phyloP scores from a whole-genome alignment of 2,113 vertebrate species.

The Epinephelus cyanopodus region DNA sequence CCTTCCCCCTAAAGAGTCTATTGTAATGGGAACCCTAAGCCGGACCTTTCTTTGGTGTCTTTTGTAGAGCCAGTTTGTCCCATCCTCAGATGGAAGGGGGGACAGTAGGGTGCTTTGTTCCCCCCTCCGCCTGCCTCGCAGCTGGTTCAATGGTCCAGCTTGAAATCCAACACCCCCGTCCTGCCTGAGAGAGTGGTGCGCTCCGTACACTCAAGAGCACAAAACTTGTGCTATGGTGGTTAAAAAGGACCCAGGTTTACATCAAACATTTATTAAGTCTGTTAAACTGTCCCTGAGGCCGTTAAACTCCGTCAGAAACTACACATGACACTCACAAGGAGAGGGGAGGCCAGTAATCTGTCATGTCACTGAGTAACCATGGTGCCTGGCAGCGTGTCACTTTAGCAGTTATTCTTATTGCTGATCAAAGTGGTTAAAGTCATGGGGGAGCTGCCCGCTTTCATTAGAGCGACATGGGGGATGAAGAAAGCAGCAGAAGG shows the following conservation, averaged over 20 bases:
- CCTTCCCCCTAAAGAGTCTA: slow-evolving; percentile 43
- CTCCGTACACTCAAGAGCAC: slow-evolving; percentile 40
- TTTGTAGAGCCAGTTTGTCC: slow-evolving; percentile 68
- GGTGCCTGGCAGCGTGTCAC: slow-evolving; percentile 38
- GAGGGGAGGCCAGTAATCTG: slow-evolving; percentile 4
- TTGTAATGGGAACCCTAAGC: slow-evolving; percentile 64
- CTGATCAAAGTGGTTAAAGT: slow-evolving; percentile 64
- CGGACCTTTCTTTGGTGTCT: slow-evolving; percentile 64
- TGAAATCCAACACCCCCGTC: slow-evolving; percentile 76
- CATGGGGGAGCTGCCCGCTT: slow-evolving; percentile 25
- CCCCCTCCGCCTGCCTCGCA: slow-evolving; percentile 57
- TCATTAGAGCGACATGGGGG: background rate
- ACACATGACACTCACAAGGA: slow-evolving; percentile 67
- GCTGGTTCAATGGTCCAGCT: slow-evolving; percentile 67
- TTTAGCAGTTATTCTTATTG: slow-evolving; percentile 32
- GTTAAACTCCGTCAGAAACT: slow-evolving; percentile 51
- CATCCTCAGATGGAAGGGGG: slow-evolving; percentile 63
- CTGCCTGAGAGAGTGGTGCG: slow-evolving; percentile 59
- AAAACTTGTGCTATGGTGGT: slow-evolving; percentile 31
- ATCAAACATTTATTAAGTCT: slow-evolving; percentile 59
- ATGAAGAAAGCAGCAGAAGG: background rate
- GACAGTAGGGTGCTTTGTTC: slow-evolving; percentile 76
- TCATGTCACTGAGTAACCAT: slow-evolving; percentile 57
- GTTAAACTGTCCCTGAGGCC: slow-evolving; percentile 10
- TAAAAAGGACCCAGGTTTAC: slow-evolving; percentile 48